Conservation (phyloP, 2,888 invertebrate species). For the Lasioglossum lativentre region DNA sequence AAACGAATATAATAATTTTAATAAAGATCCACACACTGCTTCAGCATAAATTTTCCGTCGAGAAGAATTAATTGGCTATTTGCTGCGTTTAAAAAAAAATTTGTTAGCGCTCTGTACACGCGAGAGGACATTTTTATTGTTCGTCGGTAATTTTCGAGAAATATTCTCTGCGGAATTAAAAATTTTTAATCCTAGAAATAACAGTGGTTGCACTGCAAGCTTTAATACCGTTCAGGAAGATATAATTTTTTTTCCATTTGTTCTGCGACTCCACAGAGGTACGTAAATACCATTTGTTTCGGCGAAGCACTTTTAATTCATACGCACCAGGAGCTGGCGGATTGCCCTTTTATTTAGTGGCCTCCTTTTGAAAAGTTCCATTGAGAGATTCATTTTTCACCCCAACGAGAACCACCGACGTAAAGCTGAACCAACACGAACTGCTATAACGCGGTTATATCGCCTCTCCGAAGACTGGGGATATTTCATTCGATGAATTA, state of each 20-base stretch:
- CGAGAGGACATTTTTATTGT: background rate
- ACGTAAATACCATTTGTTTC: slow-evolving; percentile 19
- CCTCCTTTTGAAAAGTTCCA: slow-evolving; percentile 24
- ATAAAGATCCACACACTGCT: too few relatives aligned
- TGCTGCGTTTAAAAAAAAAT: too few relatives aligned
- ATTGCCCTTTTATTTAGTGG: slow-evolving; percentile 12
- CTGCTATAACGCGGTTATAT: background rate
- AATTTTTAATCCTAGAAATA: background rate
- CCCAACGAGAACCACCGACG: slow-evolving; percentile 1
- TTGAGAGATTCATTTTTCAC: slow-evolving; percentile 39
- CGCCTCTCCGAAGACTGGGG: background rate
- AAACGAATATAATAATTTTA: too few relatives aligned
- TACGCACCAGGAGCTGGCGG: background rate
- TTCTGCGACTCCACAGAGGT: background rate
- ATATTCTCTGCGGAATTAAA: background rate
- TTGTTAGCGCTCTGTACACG: too few relatives aligned
- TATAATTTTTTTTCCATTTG: slow-evolving; percentile 11
- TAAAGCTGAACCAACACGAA: background rate
- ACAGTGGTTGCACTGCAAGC: background rate
- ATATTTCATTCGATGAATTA: slow-evolving; percentile 4
- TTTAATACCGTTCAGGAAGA: slow-evolving; percentile 2
- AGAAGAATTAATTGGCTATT: too few relatives aligned
- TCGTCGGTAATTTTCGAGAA: background rate
- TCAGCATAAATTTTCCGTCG: too few relatives aligned
- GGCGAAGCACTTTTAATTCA: slow-evolving; percentile 22